Evolutionary conservation across 53 echinoderm and acorn worm genomes (phyloP).

Genomic region (Echinarachnius parma): DNA sequence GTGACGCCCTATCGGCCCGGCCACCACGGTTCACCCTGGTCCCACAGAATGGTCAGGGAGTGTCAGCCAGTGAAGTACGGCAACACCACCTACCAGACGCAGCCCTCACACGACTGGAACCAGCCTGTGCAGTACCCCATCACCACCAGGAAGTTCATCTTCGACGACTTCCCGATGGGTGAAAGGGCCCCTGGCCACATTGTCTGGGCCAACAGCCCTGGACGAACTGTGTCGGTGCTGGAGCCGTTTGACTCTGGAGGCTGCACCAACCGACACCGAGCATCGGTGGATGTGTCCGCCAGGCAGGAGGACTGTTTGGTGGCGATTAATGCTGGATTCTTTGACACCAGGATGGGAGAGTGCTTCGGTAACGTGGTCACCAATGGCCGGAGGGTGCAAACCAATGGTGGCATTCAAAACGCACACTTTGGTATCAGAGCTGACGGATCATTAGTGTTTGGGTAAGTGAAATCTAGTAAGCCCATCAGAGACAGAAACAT

Average conservation of each 20-base stretch:
- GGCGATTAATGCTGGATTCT: slow-evolving; percentile 91
- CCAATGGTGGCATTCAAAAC: slow-evolving; percentile 84
- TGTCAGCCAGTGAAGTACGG: slow-evolving; percentile 82
- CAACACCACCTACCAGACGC: slow-evolving; percentile 72
- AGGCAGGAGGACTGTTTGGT: slow-evolving; percentile 73
- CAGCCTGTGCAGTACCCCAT: slow-evolving; percentile 65
- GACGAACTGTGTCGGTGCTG: slow-evolving; percentile 73
- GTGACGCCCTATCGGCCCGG: slow-evolving; percentile 63
- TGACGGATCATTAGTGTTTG: slow-evolving; percentile 86
- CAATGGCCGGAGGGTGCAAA: slow-evolving; percentile 65
- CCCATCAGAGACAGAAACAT: no score
- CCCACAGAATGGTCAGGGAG: slow-evolving; percentile 68
- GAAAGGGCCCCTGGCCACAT: slow-evolving; percentile 71
- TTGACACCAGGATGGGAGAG: slow-evolving; percentile 82
- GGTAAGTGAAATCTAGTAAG: no score
- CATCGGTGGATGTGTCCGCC: slow-evolving; percentile 55
- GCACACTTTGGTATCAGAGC: slow-evolving; percentile 93
- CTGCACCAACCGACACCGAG: slow-evolving; percentile 56
- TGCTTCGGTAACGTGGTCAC: slow-evolving; percentile 88
- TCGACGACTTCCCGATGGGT: slow-evolving; percentile 49
- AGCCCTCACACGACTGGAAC: slow-evolving; percentile 46
- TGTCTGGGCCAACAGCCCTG: slow-evolving; percentile 64
- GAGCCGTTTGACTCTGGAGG: slow-evolving; percentile 74
- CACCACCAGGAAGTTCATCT: slow-evolving; percentile 53
- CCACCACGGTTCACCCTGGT: slow-evolving; percentile 61